Base-by-base conservation (phyloP, 2,888 invertebrate species). In the Plagodis dolabraria region DNA sequence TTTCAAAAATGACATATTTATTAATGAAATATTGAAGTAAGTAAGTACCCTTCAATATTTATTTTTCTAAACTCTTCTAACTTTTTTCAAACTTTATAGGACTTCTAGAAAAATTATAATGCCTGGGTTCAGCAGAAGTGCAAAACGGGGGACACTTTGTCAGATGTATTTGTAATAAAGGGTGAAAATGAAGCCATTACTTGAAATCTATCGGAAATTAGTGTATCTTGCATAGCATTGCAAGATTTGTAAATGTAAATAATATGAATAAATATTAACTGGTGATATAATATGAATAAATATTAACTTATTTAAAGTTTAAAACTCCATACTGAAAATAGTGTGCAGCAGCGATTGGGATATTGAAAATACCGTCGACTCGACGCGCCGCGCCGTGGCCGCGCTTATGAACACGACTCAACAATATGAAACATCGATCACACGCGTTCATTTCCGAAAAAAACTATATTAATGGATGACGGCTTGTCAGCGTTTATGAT, bases 371-470 rank as follows among this genome's bases (percentile, higher is more conserved):
- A 59, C 59, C 53, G 56, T 33, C 53, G 53, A 59, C 53, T 51
- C 55, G 53, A 35, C 34, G 53, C 50, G n/a, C n/a, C n/a, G n/a
- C n/a, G n/a, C 51, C 56, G 60, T 55, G 61, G 60, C 55, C 57
- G 52, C 52, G 65, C 54, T 56, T 47, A 56, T 56, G 56, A 57
- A 65, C 61, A 52, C 47, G 53, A 45, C 47, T 53, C 60, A 60
- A 60, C 65, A 59, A 60, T 63, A 68, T 68, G 58, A 60, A 65
- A 64, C 65, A 68, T 62, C 58, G 58, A 65, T 64, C 58, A 60
- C 60, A 42, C 48, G 56, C 57, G 53, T 60, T 62, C 54, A 47
- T 59, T 59, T 65, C 57, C 44, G 48, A 50, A 60, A 65, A n/a
- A 67, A 59, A 60, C 45, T 48, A 22, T 42, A 53, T 57, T 49